These are phyloP conservation scores for Eremophila alpestris DNA, from an alignment of 2,797 vertebrate species.

Conservation along the genomic window DNA sequence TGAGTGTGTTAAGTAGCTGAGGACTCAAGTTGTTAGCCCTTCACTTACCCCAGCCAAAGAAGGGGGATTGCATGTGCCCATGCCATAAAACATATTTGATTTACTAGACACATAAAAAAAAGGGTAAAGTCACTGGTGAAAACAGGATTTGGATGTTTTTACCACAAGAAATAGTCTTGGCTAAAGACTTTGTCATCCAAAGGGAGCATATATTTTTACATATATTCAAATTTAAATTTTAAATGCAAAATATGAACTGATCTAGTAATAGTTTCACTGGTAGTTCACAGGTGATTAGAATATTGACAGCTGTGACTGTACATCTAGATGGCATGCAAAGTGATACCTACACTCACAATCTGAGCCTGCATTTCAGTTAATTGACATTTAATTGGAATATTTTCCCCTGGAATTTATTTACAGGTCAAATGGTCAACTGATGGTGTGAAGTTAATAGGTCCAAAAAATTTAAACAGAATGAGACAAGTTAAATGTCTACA, in stretches of 20 bases:
- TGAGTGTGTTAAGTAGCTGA: background rate
- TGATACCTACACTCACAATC: background rate
- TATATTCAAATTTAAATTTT: background rate
- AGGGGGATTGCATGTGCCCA: background rate
- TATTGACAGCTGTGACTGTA: background rate
- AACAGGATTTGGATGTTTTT: background rate
- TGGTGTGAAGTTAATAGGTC: background rate
- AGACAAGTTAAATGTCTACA: background rate
- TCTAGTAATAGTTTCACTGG: background rate
- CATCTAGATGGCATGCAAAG: background rate
- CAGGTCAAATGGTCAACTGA: constrained; percentile 36
- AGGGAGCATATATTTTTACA: background rate
- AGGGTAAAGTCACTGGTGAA: background rate
- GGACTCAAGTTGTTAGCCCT: background rate
- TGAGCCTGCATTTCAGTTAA: constrained; percentile 12
- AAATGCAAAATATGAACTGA: background rate
- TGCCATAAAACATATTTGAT: background rate
- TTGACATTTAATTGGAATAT: background rate
- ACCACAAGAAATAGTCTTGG: background rate
- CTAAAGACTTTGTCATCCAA: background rate
- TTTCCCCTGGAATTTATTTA: constrained; percentile 48
- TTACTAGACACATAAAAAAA: background rate
- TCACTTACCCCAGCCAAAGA: background rate
- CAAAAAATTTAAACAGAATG: background rate
- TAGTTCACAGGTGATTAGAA: background rate